Evolutionary conservation across 2,797 vertebrate species (phyloP).

Genomic region (Lophotriccus pileatus): DNA sequence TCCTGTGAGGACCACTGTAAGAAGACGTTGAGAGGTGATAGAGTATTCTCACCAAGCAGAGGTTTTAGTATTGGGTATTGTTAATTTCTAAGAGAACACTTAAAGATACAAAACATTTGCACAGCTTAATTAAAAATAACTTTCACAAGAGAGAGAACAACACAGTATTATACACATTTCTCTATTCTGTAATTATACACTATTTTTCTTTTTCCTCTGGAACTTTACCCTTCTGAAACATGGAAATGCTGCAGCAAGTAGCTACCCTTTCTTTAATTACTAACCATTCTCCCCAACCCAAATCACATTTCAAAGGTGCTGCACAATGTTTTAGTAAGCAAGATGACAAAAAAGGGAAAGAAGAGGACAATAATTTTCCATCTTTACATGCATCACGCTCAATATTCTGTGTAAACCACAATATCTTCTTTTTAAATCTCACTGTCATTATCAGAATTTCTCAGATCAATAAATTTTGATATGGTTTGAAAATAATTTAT

Average conservation of each 20-base stretch:
- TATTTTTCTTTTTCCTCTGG: not conserved
- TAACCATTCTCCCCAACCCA: not conserved
- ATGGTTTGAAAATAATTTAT: not conserved
- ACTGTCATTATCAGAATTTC: not conserved
- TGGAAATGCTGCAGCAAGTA: not conserved
- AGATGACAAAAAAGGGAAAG: not conserved
- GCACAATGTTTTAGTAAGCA: not conserved
- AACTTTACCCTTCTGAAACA: not conserved
- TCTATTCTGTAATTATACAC: not conserved
- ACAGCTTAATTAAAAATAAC: not conserved
- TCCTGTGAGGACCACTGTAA: not conserved
- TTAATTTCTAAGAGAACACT: not conserved
- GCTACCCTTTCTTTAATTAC: not conserved
- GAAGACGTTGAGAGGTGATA: not conserved
- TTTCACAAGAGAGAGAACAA: not conserved
- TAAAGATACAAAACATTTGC: not conserved
- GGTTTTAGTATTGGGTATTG: not conserved
- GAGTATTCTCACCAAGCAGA: not conserved
- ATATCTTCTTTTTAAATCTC: not conserved
- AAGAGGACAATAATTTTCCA: not conserved
- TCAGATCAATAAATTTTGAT: not conserved
- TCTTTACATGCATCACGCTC: not conserved
- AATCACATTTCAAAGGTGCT: not conserved
- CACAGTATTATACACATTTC: not conserved
- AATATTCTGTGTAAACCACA: not conserved